Evolutionary conservation across 2,888 invertebrate species (phyloP), one percentile per base, ranked within the genome.

Genomic region (Orthonevra nobilis): DNA sequence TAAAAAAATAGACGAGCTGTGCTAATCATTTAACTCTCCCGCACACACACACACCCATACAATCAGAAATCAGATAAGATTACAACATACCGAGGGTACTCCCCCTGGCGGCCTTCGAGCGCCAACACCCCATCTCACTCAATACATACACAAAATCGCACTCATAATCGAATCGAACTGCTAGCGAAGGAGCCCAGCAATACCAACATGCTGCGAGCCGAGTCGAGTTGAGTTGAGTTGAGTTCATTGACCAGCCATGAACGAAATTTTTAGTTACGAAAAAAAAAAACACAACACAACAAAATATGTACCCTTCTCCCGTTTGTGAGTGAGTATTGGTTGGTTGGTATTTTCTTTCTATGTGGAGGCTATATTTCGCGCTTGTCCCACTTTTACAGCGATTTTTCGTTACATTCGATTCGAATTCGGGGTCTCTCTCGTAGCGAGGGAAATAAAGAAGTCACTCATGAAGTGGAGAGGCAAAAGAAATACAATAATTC

Each of bases 211-310:
- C 66, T 77, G 77, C 64, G 72, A 77, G 77, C 64, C 66, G 83
- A 82, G n/a, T n/a, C n/a, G n/a, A n/a, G n/a, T n/a, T n/a, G n/a
- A n/a, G n/a, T n/a, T n/a, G n/a, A n/a, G n/a, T n/a, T n/a, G n/a
- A n/a, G 86, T 86, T 86, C 86, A 86, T 83, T 86, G 86, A 86
- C 86, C 86, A 86, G 86, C 87, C 86, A 81, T 87, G 86, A 86
- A 87, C 86, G 85, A 86, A 85, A 85, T 86, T 85, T 83, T 75
- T 77, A 70, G 77, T 72, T 72, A 77, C 56, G 58, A 60, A 50
- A 69, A 60, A n/a, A n/a, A n/a, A n/a, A n/a, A n/a, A n/a, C n/a
- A n/a, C n/a, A n/a, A n/a, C n/a, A 60, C 42, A 69, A 68, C 60
- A 63, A 68, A 74, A 69, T n/a, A n/a, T 68, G 36, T 77, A 77